Evolutionary conservation across 1,140 invertebrate genomes (phyloP).

Genomic region (Dendroctonus valens): DNA sequence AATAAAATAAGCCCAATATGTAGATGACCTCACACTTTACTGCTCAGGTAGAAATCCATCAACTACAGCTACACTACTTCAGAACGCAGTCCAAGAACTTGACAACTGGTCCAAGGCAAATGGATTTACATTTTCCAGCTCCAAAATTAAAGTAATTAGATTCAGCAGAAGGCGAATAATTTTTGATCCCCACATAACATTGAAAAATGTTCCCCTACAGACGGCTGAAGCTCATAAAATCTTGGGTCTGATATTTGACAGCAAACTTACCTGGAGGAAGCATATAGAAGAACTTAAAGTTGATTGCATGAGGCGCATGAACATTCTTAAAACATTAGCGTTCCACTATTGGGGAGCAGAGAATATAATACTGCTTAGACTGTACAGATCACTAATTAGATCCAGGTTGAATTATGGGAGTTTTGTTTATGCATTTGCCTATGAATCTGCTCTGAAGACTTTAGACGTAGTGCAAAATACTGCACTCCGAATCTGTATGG

Average conservation of each 20-base stretch:
- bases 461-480: background rate
- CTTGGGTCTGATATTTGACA: slow-evolving; percentile 6
- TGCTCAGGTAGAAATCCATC: background rate
- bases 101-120: background rate
- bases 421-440: slow-evolving; percentile 4
- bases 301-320: background rate
- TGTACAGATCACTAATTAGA: slow-evolving; percentile 19
- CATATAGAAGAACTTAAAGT: background rate
- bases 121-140: slow-evolving; percentile 3
- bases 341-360: background rate
- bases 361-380: slow-evolving; percentile 4
- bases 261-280: background rate
- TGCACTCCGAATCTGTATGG: background rate
- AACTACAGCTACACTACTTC: background rate
- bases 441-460: background rate
- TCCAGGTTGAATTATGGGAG: slow-evolving; percentile 17
- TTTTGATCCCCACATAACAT: background rate
- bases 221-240: too few relatives aligned
- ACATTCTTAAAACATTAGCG: slow-evolving; percentile 9
- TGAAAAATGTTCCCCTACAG: background rate
- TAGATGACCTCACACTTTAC: slow-evolving; percentile 17
- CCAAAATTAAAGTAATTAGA: background rate
- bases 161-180: background rate
- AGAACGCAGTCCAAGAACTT: background rate
- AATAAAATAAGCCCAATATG: slow-evolving; percentile 3